These are phyloP conservation scores for Sebastes wilsoni DNA, from an alignment of 2,797 vertebrate species.

Conservation along the genomic window DNA sequence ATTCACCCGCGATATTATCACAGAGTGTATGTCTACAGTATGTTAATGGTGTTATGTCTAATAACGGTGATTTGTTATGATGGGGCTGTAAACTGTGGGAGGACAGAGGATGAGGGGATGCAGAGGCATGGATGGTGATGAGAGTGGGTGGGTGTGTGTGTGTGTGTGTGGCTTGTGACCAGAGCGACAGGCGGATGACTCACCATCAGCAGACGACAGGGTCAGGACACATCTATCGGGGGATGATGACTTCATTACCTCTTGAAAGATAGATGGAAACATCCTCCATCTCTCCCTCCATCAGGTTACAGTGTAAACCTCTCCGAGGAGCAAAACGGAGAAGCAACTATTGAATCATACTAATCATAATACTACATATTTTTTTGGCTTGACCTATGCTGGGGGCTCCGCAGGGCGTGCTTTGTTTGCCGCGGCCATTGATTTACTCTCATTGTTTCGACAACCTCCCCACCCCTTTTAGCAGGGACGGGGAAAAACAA, in stretches of 20 bases:
- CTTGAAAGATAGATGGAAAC: constrained; percentile 63
- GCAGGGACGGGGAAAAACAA: constrained; percentile 49
- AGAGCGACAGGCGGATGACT: constrained; percentile 47
- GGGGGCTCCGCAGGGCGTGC: constrained; percentile 39
- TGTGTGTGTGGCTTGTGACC: constrained; percentile 1
- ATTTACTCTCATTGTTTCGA: constrained; percentile 72
- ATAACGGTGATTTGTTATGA: constrained; percentile 65
- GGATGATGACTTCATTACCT: constrained; percentile 69
- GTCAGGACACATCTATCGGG: constrained; percentile 46
- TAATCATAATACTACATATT: constrained; percentile 38
- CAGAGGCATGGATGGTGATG: not conserved
- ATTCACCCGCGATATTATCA: constrained; percentile 30
- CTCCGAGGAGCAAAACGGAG: constrained; percentile 30
- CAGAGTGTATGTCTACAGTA: constrained; percentile 5
- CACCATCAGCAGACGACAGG: constrained; percentile 48
- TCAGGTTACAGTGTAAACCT: constrained; percentile 18
- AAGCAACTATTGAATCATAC: constrained; percentile 54
- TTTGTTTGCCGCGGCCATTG: constrained; percentile 67
- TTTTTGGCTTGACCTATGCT: constrained; percentile 52
- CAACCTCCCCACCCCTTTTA: constrained; percentile 53
- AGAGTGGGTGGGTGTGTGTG: not conserved
- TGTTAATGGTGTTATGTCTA: constrained; percentile 64
- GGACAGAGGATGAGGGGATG: constrained; percentile 8
- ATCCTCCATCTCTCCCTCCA: constrained; percentile 24
- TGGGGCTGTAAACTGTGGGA: constrained; percentile 51